These are phyloP conservation scores for Montipora capitata DNA, from an alignment of 92 coral and sea anemone genomes.

Conservation along the genomic window DNA sequence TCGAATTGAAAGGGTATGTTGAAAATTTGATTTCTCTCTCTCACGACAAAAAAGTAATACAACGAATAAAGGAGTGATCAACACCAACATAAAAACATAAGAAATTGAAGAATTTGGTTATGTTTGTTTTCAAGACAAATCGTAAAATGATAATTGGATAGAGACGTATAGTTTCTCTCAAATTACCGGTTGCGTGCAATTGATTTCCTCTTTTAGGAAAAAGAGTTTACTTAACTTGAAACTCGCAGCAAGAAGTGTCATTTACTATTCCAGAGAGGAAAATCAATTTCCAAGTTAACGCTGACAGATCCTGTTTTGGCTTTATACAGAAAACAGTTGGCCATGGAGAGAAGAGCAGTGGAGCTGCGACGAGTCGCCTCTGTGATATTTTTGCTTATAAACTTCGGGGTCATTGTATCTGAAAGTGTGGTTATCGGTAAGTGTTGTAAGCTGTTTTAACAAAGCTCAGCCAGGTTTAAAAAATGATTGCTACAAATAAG, in stretches of 20 bases:
- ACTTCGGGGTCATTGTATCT: constrained; percentile 63
- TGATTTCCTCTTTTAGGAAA: neutral
- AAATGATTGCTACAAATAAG: neutral
- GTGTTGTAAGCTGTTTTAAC: neutral
- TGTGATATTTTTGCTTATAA: constrained; percentile 52
- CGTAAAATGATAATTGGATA: neutral
- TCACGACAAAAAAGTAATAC: neutral
- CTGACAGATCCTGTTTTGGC: neutral
- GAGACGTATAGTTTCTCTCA: neutral
- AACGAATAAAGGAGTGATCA: too few relatives aligned
- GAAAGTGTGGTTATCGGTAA: constrained; percentile 75
- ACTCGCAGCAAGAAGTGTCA: neutral
- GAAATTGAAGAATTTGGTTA: constrained; percentile 9
- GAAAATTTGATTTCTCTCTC: too few relatives aligned
- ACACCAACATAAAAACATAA: too few relatives aligned
- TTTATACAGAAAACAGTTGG: constrained; percentile 32
- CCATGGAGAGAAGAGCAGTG: constrained; percentile 50
- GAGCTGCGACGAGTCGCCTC: constrained; percentile 49
- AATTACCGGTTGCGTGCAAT: neutral
- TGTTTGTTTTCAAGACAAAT: constrained; percentile 2
- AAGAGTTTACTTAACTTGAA: neutral
- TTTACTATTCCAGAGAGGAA: neutral
- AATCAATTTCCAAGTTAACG: neutral
- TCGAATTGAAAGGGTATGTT: too few relatives aligned
- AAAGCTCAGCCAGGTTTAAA: neutral